Conservation (phyloP, 2,888 invertebrate species). For the Drosophila cracens region DNA sequence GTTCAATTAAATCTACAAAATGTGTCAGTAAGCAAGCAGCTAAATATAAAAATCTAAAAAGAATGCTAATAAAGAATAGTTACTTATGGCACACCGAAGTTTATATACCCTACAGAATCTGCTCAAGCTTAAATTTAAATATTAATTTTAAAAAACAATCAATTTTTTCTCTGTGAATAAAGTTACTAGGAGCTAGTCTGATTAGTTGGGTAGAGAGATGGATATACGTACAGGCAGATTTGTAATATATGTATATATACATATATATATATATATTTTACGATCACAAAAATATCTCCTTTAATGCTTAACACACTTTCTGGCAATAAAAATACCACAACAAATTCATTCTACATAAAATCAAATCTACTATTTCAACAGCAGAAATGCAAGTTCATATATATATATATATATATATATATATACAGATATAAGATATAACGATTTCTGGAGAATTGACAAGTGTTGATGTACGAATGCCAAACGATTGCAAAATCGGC, state of each 20-base stretch:
- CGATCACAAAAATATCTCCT: background rate
- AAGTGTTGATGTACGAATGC: conserved; percentile 76
- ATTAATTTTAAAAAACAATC: background rate
- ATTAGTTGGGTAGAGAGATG: background rate
- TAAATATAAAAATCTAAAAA: conserved; percentile 10
- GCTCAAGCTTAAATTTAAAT: background rate
- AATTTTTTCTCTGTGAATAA: background rate
- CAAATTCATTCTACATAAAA: background rate
- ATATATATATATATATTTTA: background rate
- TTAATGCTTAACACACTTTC: background rate
- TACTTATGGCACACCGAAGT: background rate
- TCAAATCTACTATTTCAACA: background rate
- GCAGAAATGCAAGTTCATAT: background rate
- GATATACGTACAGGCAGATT: too few relatives aligned
- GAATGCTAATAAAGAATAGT: background rate
- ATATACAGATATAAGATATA: background rate
- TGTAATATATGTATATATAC: background rate
- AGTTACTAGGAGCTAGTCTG: background rate
- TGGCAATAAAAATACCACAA: background rate
- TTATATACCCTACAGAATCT: background rate
- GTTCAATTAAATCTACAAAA: conserved; percentile 29
- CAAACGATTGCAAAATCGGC: conserved; percentile 62
- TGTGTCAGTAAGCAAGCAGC: conserved; percentile 1
- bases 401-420: background rate
- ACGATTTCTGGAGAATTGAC: conserved; percentile 22